Evolutionary conservation across 2,113 vertebrate species (phyloP).

Genomic region (Progne subis): DNA sequence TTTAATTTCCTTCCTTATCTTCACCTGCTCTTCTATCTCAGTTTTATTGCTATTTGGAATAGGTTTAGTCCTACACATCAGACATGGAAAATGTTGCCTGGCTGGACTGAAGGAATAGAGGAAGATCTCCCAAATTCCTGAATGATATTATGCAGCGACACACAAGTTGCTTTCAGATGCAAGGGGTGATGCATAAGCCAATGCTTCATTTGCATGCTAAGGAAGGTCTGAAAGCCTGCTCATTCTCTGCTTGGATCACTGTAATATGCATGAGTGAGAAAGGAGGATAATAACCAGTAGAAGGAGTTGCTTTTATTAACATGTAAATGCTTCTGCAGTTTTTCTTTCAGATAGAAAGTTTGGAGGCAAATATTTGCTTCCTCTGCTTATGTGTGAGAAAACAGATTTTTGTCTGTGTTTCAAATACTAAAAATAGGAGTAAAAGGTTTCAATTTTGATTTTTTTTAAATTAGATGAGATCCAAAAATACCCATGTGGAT

Average conservation of each 20-base stretch:
- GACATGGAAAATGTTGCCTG: background rate
- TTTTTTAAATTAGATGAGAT: background rate
- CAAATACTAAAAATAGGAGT: background rate
- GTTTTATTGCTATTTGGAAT: background rate
- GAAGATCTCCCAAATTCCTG: background rate
- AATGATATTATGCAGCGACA: background rate
- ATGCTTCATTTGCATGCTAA: constrained; percentile 54
- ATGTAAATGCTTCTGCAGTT: constrained; percentile 25
- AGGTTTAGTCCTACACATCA: background rate
- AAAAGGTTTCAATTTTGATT: background rate
- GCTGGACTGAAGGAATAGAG: background rate
- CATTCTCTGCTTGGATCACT: constrained; percentile 25
- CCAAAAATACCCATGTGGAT: background rate
- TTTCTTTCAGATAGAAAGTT: constrained; percentile 11
- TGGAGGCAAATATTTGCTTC: constrained; percentile 28
- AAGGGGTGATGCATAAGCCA: background rate
- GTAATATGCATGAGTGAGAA: constrained; percentile 57
- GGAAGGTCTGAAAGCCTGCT: constrained; percentile 46
- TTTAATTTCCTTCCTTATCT: constrained; percentile 34
- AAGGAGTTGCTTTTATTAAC: constrained; percentile 60
- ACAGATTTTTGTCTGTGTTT: background rate
- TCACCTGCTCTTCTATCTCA: constrained; percentile 1
- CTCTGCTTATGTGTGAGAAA: background rate
- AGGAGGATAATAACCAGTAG: constrained; percentile 56
- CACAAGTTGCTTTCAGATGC: constrained; percentile 14